phyloP scores from a whole-genome alignment of 2,888 invertebrate genomes.

The Petrolisthes manimaculis region DNA sequence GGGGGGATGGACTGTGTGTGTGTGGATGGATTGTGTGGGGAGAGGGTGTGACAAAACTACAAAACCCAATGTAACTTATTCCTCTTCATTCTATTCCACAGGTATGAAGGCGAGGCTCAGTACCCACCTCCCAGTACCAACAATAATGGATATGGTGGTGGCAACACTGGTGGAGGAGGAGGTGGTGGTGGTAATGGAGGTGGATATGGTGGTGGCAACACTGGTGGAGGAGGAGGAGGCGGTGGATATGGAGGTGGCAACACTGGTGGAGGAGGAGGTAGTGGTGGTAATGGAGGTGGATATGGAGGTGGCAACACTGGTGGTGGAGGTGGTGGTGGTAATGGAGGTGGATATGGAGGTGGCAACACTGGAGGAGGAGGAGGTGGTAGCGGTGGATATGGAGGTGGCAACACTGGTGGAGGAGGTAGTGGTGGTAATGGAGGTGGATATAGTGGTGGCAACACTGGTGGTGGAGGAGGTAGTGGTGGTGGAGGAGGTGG shows the following conservation, averaged over 20 bases:
- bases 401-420: not conserved
- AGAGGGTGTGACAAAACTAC: not conserved
- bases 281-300: constrained; percentile 28
- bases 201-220: constrained; percentile 1
- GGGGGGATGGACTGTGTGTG: not conserved
- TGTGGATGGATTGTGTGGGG: not conserved
- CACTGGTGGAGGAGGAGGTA: not conserved
- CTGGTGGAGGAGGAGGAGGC: not conserved
- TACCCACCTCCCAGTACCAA: constrained; percentile 31
- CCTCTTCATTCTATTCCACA: not conserved
- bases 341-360: constrained; percentile 14
- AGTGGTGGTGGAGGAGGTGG: too few species aligned
- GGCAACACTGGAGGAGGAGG: not conserved
- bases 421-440: not conserved
- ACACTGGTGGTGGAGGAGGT: not conserved
- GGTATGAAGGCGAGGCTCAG: constrained; percentile 54
- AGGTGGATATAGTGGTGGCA: not conserved
- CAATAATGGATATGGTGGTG: not conserved
- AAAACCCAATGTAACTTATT: not conserved
- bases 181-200: not conserved
- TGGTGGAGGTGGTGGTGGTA: not conserved
- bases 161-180: not conserved
- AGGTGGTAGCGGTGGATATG: too few species aligned
- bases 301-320: constrained; percentile 9
- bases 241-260: constrained; percentile 19